A percentile compares a stretch with the other conserved stretches of the same genome.
Conservation (phyloP, 35 echinoderm and acorn worm species). For the Hemicentrotus pulcherrimus region DNA sequence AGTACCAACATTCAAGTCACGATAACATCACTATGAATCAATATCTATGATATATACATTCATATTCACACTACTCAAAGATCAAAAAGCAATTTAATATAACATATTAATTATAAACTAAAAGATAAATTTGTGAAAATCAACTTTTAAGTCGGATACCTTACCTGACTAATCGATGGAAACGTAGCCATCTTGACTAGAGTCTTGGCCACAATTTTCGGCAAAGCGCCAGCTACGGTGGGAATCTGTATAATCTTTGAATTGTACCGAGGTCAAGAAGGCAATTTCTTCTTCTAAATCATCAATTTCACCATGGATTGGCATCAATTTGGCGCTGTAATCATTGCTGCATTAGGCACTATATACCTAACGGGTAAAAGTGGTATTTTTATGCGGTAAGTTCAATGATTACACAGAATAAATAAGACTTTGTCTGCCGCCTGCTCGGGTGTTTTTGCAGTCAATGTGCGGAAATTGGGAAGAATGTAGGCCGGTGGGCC, state of each 20-base stretch:
- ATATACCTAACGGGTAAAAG: constrained; percentile 64
- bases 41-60: not conserved
- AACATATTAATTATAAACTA: not conserved
- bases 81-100: not conserved
- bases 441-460: too few species aligned
- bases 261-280: not conserved
- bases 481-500: not conserved
- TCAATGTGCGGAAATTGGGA: not conserved
- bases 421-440: too few species aligned
- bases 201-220: not conserved
- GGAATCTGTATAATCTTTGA: not conserved
- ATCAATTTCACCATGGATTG: constrained; percentile 43
- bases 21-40: not conserved
- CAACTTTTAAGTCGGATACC: not conserved
- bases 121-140: constrained; percentile 7
- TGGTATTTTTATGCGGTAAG: constrained; percentile 62
- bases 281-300: not conserved
- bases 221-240: constrained; percentile 36
- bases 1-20: not conserved
- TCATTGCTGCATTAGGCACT: constrained; percentile 63
- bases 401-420: not conserved
- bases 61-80: not conserved
- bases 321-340: constrained; percentile 53
- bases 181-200: constrained; percentile 67
- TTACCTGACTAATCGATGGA: constrained; percentile 61